These are phyloP conservation scores for Valencia hispanica DNA, from an alignment of 2,797 vertebrate species.

Conservation along the genomic window DNA sequence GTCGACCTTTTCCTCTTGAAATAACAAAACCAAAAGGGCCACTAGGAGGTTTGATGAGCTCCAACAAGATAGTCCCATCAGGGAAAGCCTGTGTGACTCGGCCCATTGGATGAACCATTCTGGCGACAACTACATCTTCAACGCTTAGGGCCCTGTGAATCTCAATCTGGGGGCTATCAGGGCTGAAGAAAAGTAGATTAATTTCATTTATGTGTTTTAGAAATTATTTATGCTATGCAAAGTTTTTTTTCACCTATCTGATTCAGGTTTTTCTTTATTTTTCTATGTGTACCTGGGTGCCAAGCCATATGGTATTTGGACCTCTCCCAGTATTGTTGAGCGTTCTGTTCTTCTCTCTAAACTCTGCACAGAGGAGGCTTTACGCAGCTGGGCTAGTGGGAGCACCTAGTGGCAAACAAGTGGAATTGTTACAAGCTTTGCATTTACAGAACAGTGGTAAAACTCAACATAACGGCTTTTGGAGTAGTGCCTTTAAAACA, in stretches of 20 bases:
- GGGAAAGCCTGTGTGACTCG: constrained; percentile 87
- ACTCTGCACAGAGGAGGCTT: constrained; percentile 89
- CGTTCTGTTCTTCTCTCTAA: constrained; percentile 87
- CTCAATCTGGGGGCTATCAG: constrained; percentile 70
- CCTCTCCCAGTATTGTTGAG: constrained; percentile 83
- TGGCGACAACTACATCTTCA: constrained; percentile 84
- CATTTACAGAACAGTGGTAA: constrained; percentile 13
- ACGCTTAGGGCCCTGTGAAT: constrained; percentile 82
- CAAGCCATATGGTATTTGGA: constrained; percentile 68
- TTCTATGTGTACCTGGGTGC: constrained; percentile 80
- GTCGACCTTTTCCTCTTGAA: constrained; percentile 89
- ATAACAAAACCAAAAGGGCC: constrained; percentile 91
- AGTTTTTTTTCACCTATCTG: neutral
- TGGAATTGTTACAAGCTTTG: constrained; percentile 41
- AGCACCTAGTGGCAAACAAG: constrained; percentile 85
- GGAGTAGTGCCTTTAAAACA: neutral
- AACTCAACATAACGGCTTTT: constrained; percentile 21
- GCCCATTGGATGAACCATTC: constrained; percentile 81
- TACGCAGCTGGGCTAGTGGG: constrained; percentile 87
- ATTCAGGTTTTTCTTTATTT: neutral
- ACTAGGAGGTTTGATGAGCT: constrained; percentile 85
- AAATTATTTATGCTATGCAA: neutral
- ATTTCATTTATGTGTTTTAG: neutral
- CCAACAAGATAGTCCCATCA: constrained; percentile 89
- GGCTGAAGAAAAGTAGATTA: constrained; percentile 45